phyloP scores from a whole-genome alignment of 2,113 vertebrate genomes.

The Aptenodytes patagonicus region DNA sequence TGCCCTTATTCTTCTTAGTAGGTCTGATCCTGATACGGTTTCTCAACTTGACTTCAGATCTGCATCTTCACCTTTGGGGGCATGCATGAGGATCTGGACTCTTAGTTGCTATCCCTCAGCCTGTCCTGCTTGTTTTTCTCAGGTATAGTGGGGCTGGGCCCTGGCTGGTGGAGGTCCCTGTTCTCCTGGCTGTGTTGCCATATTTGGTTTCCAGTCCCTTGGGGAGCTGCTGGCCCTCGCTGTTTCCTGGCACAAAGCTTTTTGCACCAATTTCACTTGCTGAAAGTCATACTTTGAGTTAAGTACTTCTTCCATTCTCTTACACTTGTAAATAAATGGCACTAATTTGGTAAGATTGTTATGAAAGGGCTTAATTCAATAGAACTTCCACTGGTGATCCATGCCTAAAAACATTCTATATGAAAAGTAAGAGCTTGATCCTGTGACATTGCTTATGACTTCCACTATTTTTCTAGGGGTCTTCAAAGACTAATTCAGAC shows the following conservation, averaged over 20 bases:
- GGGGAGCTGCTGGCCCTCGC: rapidly evolving
- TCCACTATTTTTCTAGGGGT: background rate
- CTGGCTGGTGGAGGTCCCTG: background rate
- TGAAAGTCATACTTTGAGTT: background rate
- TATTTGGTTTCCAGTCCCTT: background rate
- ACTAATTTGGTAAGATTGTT: background rate
- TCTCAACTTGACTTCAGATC: rapidly evolving
- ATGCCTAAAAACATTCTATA: background rate
- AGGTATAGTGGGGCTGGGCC: background rate
- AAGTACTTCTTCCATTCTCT: background rate
- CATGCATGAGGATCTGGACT: rapidly evolving
- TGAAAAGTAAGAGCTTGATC: background rate
- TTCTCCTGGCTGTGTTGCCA: background rate
- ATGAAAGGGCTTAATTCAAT: background rate
- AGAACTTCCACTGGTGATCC: background rate
- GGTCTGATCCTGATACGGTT: rapidly evolving
- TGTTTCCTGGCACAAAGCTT: background rate
- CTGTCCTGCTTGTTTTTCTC: background rate
- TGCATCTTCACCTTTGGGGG: rapidly evolving
- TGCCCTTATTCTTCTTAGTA: rapidly evolving
- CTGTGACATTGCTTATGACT: background rate
- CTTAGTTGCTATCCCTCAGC: rapidly evolving
- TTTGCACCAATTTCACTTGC: background rate
- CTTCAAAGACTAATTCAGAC: background rate
- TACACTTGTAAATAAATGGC: rapidly evolving